Evolutionary conservation across 2,888 invertebrate species (phyloP), one percentile per base, ranked within the genome.

Genomic region (Lasioglossum oenotherae): DNA sequence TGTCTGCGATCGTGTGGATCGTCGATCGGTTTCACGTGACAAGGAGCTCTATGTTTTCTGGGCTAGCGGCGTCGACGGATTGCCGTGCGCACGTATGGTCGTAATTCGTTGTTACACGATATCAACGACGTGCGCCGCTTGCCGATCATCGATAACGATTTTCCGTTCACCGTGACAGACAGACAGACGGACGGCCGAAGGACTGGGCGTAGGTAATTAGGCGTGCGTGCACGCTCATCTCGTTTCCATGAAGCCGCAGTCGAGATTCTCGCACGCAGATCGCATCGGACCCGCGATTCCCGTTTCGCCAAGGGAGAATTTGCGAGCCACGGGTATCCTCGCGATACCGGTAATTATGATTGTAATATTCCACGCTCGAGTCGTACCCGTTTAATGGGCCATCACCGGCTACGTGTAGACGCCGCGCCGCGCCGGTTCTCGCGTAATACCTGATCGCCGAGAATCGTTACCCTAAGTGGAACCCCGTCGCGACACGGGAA

Each of bases 141-240:
- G 46, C 82, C 75, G 64, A 81, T 78, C 78, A 74, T 78, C 77
- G 78, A 71, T 71, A 84, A 81, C 84, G 78, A 84, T 78, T 81
- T 78, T 41, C 74, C 76, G 16, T 41, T 3, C 46, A 23, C 35
- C 49, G 12, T 35, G 75, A 72, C 64, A 57, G 69, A 67, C 46
- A 10, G 57, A 77, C 38, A 12, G 60, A 38, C 16, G 19, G 38
- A 19, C 19, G 57, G 31, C 31, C 27, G n/a, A 12, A n/a, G 53
- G 67, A 67, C 35, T 8, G 35, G 60, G 35, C 31, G n/a, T 53
- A 53, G 53, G 69, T 83, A 85, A 85, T 80, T 80, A 79, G 38
- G 4, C 38, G 49, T 82, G 60, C 79, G 49, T 82, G 83, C 73
- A 23, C 44, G 80, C 35, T 23, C 35, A 53, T 53, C 53, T n/a